Evolutionary conservation across 2,888 invertebrate species (phyloP).

Genomic region (Stenurella melanura): DNA sequence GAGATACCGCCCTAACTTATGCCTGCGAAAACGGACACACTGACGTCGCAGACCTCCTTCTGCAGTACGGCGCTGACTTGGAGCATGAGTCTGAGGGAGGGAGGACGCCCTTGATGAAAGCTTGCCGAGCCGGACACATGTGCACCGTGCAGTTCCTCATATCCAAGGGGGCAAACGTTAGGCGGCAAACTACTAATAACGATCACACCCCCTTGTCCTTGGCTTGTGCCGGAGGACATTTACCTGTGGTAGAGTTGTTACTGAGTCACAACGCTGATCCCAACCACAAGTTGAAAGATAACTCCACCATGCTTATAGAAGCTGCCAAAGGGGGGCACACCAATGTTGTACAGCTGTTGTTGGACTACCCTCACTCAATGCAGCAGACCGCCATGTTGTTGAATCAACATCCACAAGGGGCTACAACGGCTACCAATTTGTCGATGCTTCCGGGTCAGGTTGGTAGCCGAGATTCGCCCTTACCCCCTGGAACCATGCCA

Average conservation of each 20-base stretch:
- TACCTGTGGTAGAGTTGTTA: conserved; percentile 93
- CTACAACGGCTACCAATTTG: conserved; percentile 69
- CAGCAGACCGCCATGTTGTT: conserved; percentile 82
- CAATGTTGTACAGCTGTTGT: conserved; percentile 92
- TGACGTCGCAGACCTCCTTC: conserved; percentile 93
- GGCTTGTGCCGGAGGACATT: conserved; percentile 97
- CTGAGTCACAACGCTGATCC: conserved; percentile 95
- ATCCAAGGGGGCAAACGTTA: conserved; percentile 77
- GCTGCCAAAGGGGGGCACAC: conserved; percentile 99
- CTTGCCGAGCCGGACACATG: conserved; percentile 95
- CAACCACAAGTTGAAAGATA: conserved; percentile 97
- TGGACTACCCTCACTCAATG: conserved; percentile 94
- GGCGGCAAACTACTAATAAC: conserved; percentile 90
- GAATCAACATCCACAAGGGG: conserved; percentile 63
- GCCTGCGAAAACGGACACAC: conserved; percentile 99
- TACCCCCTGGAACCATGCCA: conserved; percentile 64
- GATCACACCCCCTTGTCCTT: conserved; percentile 98
- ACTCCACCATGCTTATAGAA: conserved; percentile 98
- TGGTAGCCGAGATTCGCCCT: conserved; percentile 69
- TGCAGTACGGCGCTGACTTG: conserved; percentile 92
- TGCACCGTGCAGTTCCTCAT: conserved; percentile 98
- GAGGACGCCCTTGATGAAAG: conserved; percentile 98
- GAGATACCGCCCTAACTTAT: conserved; percentile 84
- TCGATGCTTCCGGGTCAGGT: conserved; percentile 70
- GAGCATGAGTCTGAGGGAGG: conserved; percentile 98